Base-by-base conservation (phyloP, 2,888 invertebrate genomes). In the Trileptium ribeirensis region DNA sequence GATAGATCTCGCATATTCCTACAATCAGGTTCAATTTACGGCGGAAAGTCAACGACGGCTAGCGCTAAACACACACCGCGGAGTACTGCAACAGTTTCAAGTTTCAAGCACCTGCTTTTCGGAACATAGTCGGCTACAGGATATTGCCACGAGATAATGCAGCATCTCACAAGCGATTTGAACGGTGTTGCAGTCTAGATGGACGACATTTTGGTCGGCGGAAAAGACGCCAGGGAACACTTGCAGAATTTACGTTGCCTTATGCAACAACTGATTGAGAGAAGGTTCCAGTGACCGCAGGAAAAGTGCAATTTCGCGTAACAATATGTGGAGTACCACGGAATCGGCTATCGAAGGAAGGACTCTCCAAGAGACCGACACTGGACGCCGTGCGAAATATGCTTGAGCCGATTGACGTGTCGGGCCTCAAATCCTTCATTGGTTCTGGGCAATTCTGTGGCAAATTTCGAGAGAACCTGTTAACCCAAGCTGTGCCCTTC, bases 71-170 rank as follows among this genome's bases (percentile, higher is more conserved):
- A 81, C 81, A 3, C 81, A 81, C 82, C 1, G 70, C 31, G 81
- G 81, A 3, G 82, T 81, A 29, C 74, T 82, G 2, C 81, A 67
- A 2, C 82, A 81, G 37, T n/a, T n/a, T n/a, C n/a, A n/a, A n/a
- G n/a, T n/a, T n/a, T n/a, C n/a, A n/a, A n/a, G n/a, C n/a, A n/a
- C n/a, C n/a, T n/a, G n/a, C n/a, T n/a, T n/a, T n/a, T n/a, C n/a
- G n/a, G n/a, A n/a, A n/a, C n/a, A n/a, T n/a, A n/a, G n/a, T n/a
- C n/a, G n/a, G n/a, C n/a, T n/a, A n/a, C n/a, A n/a, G n/a, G n/a
- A n/a, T 82, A 82, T 37, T 81, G 67, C 70, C 81, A 81, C 24
- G 2, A 82, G 67, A 82, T 82, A 8, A 81, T 81, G 81, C 81
- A 82, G 2, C 81, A 82, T 29, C 82, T 81, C 37, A 82, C 82